Base-by-base conservation (phyloP, 1,140 invertebrate species). In the Drosophila orena region DNA sequence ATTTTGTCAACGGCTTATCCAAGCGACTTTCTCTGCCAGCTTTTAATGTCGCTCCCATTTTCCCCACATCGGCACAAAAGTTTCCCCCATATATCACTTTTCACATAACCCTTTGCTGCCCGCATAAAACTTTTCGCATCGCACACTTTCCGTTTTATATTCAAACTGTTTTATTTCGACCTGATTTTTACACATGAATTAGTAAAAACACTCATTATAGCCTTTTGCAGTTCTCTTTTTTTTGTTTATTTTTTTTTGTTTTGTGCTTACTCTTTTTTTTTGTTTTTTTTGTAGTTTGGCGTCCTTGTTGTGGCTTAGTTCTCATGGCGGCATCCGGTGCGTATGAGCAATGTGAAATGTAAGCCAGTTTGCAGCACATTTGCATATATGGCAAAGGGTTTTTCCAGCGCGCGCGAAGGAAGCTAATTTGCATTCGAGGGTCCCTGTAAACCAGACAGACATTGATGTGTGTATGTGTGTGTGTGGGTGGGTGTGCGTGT, bases 151-250 rank as follows among this genome's bases (percentile, higher is more conserved):
- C 58, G 47, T 64, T 85, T 77, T 71, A 73, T 85, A 85, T 85
- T 80, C 80, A 84, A 80, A 85, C 53, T 52, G 58, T 72, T 79
- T 83, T 84, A 83, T 83, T 80, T 68, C 60, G 57, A 66, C 42
- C 61, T 80, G 81, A 85, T 85, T 84, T 85, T 80, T 84, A 85
- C 70, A 77, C 81, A 85, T 84, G 81, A 84, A 84, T 84, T 84
- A 80, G 64, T 79, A 80, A 62, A 79, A 79, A 68, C 64, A 62
- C 75, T 84, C 64, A 83, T 84, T 83, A 71, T 70, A 58, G 22
- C 58, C 30, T 20, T 50, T 30, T 15, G 11, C n/a, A 24, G 22
- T 43, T 59, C n/a, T 64, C 17, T 17, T 17, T 65, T 52, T 30
- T 8, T 7, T 7, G 1, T 3, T 30, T 30, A 2, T 30, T 15